These are phyloP conservation scores for Drosophila navojoa DNA, from an alignment of 1,140 invertebrate species.

Conservation along the genomic window DNA sequence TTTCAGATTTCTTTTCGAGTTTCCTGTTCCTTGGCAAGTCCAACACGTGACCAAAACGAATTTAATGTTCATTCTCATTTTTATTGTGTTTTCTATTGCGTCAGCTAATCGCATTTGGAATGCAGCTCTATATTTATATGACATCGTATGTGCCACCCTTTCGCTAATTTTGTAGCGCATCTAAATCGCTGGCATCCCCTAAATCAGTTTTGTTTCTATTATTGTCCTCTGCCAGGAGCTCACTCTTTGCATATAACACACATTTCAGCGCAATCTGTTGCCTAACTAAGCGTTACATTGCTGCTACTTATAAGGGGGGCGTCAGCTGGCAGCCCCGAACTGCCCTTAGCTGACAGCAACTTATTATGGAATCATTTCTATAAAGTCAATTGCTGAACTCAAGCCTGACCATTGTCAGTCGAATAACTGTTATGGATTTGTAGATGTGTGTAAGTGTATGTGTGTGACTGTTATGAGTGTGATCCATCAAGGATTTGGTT, in stretches of 20 bases:
- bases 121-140: conserved; percentile 25
- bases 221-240: conserved; percentile 30
- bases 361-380: conserved; percentile 33
- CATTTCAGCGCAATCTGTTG: conserved; percentile 75
- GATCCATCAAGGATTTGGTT: conserved; percentile 1
- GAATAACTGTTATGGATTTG: background rate
- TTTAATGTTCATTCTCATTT: conserved; percentile 66
- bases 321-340: conserved; percentile 16
- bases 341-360: conserved; percentile 40
- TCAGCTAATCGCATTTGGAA: conserved; percentile 39
- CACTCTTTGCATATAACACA: conserved; percentile 54
- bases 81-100: conserved; percentile 16
- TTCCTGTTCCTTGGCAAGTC: conserved; percentile 27
- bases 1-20: conserved; percentile 60
- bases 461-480: background rate
- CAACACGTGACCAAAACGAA: conserved; percentile 70
- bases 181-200: conserved; percentile 55
- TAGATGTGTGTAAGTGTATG: background rate
- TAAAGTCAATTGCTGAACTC: background rate
- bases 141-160: conserved; percentile 57
- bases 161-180: conserved; percentile 62
- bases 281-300: conserved; percentile 74
- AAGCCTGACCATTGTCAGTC: background rate
- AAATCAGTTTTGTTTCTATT: conserved; percentile 24
- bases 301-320: conserved; percentile 12